phyloP scores from a whole-genome alignment of 2,113 vertebrate species.

The Podarcis muralis region DNA sequence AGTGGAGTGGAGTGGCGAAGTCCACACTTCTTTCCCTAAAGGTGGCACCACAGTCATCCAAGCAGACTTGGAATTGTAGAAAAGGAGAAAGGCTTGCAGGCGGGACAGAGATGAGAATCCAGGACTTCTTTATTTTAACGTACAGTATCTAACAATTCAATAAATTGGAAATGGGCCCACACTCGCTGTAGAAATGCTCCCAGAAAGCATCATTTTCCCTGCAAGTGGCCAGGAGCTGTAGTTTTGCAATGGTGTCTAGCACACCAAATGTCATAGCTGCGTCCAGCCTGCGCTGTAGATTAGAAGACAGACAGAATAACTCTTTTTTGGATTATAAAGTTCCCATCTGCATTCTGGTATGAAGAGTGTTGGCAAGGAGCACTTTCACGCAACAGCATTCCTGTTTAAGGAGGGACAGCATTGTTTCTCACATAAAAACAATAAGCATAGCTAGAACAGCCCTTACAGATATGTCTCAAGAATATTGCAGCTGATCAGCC shows the following conservation, averaged over 20 bases:
- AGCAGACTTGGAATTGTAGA: neutral
- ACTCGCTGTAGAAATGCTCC: neutral
- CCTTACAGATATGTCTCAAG: neutral
- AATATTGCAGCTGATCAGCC: neutral
- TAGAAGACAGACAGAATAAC: neutral
- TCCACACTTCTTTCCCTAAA: conserved; percentile 11
- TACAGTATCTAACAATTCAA: conserved; percentile 5
- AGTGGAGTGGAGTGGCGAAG: neutral
- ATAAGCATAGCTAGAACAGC: neutral
- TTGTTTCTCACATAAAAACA: neutral
- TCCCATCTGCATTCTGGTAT: neutral
- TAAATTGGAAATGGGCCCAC: neutral
- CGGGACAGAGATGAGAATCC: rapidly evolving
- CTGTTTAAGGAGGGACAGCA: neutral
- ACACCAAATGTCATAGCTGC: neutral
- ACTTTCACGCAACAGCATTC: neutral
- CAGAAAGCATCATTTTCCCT: neutral
- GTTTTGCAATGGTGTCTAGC: neutral
- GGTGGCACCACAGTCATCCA: conserved; percentile 33
- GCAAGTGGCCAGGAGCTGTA: neutral
- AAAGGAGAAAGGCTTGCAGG: neutral
- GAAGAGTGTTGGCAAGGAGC: neutral
- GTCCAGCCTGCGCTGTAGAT: neutral
- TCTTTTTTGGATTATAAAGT: neutral
- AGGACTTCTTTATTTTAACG: conserved; percentile 3